A percentile compares a stretch with the other conserved stretches of the same genome.
Conservation (phyloP, 2,888 invertebrate genomes). For the Crematogaster levior region DNA sequence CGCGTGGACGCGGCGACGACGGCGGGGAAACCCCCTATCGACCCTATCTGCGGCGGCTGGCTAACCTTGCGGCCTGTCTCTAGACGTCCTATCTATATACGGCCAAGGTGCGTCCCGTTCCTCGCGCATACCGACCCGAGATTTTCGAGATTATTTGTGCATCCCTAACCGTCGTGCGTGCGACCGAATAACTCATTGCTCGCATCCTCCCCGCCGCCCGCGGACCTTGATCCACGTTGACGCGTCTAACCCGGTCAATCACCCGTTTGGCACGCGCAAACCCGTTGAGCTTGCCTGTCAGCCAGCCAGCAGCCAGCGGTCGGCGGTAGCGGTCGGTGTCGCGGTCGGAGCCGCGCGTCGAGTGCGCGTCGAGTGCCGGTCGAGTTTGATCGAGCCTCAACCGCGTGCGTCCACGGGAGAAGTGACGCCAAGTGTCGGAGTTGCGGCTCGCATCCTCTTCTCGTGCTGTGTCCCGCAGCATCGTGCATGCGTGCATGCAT, state of each 20-base stretch:
- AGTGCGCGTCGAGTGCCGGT: conserved; percentile 42
- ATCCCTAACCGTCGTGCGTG: neutral
- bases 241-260: conserved; percentile 50
- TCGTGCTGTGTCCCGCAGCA: neutral
- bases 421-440: conserved; percentile 15
- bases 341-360: conserved; percentile 41
- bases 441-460: neutral
- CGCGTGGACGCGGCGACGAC: conserved; percentile 34
- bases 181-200: neutral
- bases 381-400: conserved; percentile 25
- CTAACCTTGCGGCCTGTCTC: conserved; percentile 50
- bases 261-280: conserved; percentile 51
- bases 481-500: neutral
- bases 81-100: conserved; percentile 32
- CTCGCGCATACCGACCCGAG: too few relatives aligned
- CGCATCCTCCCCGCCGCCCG: neutral
- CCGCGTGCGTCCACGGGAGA: conserved; percentile 17
- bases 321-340: conserved; percentile 28
- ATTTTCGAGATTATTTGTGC: neutral
- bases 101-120: conserved; percentile 19
- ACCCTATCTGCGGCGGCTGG: conserved; percentile 46
- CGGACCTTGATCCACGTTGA: conserved; percentile 52
- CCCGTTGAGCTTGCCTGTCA: conserved; percentile 30
- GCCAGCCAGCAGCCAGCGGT: conserved; percentile 27
- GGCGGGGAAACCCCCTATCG: conserved; percentile 47